Evolutionary conservation across 2,113 vertebrate species (phyloP), one percentile per base, ranked within the genome.

Genomic region (Gymnarchus niloticus): DNA sequence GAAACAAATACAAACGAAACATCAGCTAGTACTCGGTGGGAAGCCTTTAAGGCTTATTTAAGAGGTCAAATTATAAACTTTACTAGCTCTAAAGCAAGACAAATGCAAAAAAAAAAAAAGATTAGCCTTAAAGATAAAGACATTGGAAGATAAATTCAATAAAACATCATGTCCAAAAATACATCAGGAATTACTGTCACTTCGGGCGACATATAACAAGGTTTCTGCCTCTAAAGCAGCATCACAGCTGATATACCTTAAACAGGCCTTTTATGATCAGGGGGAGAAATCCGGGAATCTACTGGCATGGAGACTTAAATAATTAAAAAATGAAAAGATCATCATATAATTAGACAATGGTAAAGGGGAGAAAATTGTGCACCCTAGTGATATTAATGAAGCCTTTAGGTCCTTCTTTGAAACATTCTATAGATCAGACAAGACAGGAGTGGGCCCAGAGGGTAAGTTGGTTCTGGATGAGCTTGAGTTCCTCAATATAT

Each of bases 341-440:
- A n/a, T n/a, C n/a, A n/a, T n/a, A n/a, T n/a, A n/a, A n/a, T n/a
- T 87, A 65, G 61, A 85, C 28, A 52, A n/a, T 9, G 3, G n/a
- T 17, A 85, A n/a, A 3, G 56, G 52, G 59, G 25, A n/a, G 17
- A 48, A 28, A 10, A 81, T 33, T 48, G 76, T 85, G 21, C 23
- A 81, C 5, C 44, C 52, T 6, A 21, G 1, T 56, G 33, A 78
- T 25, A 85, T 85, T 2, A 85, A 56, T 80, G 69, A 59, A 21
- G 76, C 76, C 33, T 61, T 61, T 17, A 81, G 19, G 37, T 12
- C 44, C 6, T 85, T 61, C 2, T 85, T 81, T 85, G 76, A 59
- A n/a, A 59, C 52, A 23, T 19, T 82, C 1, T 61, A 81, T 23
- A 61, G 46, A 6, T 81, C 85, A 48, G 85, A 81, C 6, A 6